These are phyloP conservation scores for Hirtodrosophila trivittata DNA, from an alignment of 2,888 invertebrate genomes.

Conservation along the genomic window DNA sequence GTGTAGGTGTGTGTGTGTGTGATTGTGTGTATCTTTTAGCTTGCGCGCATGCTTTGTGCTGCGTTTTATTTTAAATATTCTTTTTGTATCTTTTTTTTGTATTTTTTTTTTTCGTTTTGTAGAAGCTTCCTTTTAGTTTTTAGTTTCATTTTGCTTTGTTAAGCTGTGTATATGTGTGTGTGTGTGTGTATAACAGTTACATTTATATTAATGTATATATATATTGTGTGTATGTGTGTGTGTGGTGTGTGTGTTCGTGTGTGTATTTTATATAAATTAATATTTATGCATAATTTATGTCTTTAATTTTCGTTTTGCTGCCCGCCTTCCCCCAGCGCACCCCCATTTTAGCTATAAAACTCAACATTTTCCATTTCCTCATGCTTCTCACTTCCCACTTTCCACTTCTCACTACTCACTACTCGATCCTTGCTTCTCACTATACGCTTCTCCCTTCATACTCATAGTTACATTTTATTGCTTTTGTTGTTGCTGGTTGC, in stretches of 20 bases:
- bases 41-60: constrained; percentile 65
- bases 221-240: constrained; percentile 31
- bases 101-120: constrained; percentile 18
- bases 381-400: background rate
- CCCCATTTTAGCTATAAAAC: too few species aligned
- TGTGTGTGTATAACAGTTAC: constrained; percentile 54
- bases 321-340: constrained; percentile 34
- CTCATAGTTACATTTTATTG: too few species aligned
- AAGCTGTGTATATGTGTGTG: constrained; percentile 52
- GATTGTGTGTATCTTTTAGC: constrained; percentile 51
- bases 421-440: background rate
- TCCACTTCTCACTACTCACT: background rate
- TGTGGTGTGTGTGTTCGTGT: constrained; percentile 6
- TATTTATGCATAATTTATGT: constrained; percentile 79
- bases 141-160: constrained; percentile 49
- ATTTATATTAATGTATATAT: constrained; percentile 50
- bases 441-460: too few species aligned
- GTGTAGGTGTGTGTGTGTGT: constrained; percentile 36
- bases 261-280: constrained; percentile 70
- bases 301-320: constrained; percentile 76
- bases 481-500: background rate
- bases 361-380: background rate
- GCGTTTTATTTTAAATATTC: constrained; percentile 45
- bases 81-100: constrained; percentile 2
- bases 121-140: constrained; percentile 23